Base-by-base conservation (phyloP, 1,140 invertebrate species). In the Ostrea edulis region DNA sequence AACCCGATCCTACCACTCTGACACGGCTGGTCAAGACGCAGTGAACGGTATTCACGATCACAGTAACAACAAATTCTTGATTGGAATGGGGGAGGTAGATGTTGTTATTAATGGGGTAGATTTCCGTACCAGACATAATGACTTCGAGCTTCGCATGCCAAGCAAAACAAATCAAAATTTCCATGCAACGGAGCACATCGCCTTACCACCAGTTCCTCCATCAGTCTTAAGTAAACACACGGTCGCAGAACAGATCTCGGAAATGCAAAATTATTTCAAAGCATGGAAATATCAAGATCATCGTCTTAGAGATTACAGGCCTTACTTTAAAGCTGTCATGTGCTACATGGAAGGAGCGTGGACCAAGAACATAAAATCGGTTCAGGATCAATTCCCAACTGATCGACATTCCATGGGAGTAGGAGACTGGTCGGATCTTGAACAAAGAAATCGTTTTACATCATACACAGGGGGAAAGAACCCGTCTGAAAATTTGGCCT, bases 311-410 rank as follows among this genome's bases (percentile, higher is more conserved):
- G 92, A 93, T 77, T 93, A 93, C 87, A 84, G 89, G 7, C 82
- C 86, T 20, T 93, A 92, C 86, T 93, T 93, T 89, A 92, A 91
- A 85, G 92, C 93, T 25, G 84, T 91, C 14, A 85, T 93, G n/a
- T 91, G 91, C 68, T 92, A 91, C 68, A 55, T 91, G 82, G 92
- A 93, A 82, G 92, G 90, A 8, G 71, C 88, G 8, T 93, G 92
- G 92, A 90, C 90, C 3, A 62, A 77, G 0, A 86, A 89, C 44
- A 86, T 14, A 4, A 88, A 87, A 20, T 84, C 77, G 14, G 14
- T 90, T 20, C 84, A 87, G n/a, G 92, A 93, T 68, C 91, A 92
- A 0, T 93, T 92, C 35, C 12, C 85, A 8, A 92, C 90, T 85
- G 91, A 92, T 44, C 83, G 92, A 17, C 92, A 93, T 87, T 65